Percentiles rank a stretch among this genome's conserved stretches.
Conservation (phyloP, 1,140 invertebrate genomes). For the Chionoecetes opilio region DNA sequence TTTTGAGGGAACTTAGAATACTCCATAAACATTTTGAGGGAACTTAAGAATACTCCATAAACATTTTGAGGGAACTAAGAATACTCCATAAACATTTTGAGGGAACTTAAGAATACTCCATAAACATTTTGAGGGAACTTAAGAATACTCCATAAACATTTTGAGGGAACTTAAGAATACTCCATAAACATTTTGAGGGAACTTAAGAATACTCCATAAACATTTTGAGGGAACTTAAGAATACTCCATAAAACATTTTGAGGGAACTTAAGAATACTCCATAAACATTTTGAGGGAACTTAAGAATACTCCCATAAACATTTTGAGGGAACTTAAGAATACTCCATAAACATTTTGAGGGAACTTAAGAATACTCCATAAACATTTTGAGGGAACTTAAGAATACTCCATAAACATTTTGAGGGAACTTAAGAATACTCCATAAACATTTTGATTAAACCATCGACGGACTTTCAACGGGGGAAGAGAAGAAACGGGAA, state of each 20-base stretch:
- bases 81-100: background rate
- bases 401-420: background rate
- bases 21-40: background rate
- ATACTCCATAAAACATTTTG: background rate
- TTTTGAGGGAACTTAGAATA: background rate
- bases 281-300: background rate
- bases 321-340: background rate
- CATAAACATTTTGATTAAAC: conserved; percentile 21
- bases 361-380: background rate
- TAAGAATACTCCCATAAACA: background rate
- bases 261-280: background rate
- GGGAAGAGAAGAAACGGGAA: no score
- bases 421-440: background rate
- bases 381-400: background rate
- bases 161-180: background rate
- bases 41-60: background rate
- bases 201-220: background rate
- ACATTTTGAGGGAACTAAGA: background rate
- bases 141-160: background rate
- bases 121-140: background rate
- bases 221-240: background rate
- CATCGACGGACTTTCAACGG: background rate
- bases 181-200: background rate
- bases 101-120: background rate
- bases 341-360: background rate